Conservation (phyloP, 2,113 vertebrate species). For the Gallinago paraguaiae region DNA sequence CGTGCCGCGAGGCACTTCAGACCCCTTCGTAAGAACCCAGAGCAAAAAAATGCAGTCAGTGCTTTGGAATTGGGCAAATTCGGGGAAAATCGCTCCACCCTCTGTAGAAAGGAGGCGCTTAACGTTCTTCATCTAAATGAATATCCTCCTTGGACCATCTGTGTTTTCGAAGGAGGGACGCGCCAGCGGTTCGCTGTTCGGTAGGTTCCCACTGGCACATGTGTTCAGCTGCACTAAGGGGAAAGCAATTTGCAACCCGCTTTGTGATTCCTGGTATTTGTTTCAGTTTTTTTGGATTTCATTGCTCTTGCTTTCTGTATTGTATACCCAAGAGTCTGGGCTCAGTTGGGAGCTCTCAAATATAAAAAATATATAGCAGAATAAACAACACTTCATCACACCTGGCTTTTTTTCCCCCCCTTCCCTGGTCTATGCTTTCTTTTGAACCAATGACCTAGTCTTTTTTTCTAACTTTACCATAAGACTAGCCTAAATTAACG, state of each 20-base stretch:
- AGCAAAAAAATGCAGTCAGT: background rate
- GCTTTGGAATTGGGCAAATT: background rate
- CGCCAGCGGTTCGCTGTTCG: background rate
- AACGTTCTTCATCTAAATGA: background rate
- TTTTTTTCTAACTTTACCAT: background rate
- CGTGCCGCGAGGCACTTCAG: background rate
- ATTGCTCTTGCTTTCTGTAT: conserved; percentile 69
- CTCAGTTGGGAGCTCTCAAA: conserved; percentile 68
- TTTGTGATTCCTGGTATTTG: conserved; percentile 43
- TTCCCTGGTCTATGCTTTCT: conserved; percentile 1
- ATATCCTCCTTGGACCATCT: background rate
- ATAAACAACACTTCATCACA: conserved; percentile 73
- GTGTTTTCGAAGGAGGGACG: background rate
- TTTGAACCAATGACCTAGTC: background rate
- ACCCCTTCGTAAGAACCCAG: background rate
- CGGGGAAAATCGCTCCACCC: background rate
- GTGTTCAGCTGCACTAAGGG: conserved; percentile 42
- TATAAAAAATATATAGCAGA: conserved; percentile 72
- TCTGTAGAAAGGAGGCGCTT: background rate
- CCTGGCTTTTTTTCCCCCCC: conserved; percentile 1
- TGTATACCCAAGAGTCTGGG: conserved; percentile 67
- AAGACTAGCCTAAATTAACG: background rate
- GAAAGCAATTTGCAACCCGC: conserved; percentile 53
- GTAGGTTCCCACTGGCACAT: background rate
- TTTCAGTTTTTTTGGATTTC: conserved; percentile 52